Evolutionary conservation across 1,140 invertebrate genomes (phyloP).

Genomic region (Ips nitidus): DNA sequence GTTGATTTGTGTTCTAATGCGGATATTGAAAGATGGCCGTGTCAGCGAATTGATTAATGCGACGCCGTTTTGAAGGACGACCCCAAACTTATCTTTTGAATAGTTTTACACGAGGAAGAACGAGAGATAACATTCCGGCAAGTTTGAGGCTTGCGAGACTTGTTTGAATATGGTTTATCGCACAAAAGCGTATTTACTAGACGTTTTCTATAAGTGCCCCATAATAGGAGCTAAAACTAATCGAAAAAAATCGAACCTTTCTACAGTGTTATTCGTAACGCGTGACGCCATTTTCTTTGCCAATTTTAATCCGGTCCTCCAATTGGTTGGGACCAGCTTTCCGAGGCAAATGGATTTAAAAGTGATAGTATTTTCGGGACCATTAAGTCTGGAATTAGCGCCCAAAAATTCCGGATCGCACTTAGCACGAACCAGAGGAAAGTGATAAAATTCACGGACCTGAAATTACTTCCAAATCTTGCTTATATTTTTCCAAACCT

Average conservation of each 20-base stretch:
- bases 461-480: constrained; percentile 13
- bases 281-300: constrained; percentile 29
- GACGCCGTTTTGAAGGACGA: constrained; percentile 12
- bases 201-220: background rate
- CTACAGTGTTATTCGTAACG: constrained; percentile 21
- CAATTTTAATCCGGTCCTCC: constrained; percentile 23
- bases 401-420: constrained; percentile 22
- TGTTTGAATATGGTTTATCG: too few species aligned
- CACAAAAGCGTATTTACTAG: too few species aligned
- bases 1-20: constrained; percentile 22
- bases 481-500: too few species aligned
- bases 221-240: constrained; percentile 29
- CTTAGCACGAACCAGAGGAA: constrained; percentile 20
- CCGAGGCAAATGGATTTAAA: constrained; percentile 30
- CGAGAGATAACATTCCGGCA: background rate
- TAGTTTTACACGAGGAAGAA: background rate
- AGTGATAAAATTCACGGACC: constrained; percentile 21
- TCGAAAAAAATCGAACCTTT: constrained; percentile 21
- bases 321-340: constrained; percentile 17
- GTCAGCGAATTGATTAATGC: constrained; percentile 21
- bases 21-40: constrained; percentile 24
- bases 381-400: constrained; percentile 29
- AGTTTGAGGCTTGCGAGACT: background rate
- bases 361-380: constrained; percentile 28
- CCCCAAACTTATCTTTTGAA: constrained; percentile 10